Conservation (phyloP, 2,888 invertebrate genomes). For the Erebia aethiops region DNA sequence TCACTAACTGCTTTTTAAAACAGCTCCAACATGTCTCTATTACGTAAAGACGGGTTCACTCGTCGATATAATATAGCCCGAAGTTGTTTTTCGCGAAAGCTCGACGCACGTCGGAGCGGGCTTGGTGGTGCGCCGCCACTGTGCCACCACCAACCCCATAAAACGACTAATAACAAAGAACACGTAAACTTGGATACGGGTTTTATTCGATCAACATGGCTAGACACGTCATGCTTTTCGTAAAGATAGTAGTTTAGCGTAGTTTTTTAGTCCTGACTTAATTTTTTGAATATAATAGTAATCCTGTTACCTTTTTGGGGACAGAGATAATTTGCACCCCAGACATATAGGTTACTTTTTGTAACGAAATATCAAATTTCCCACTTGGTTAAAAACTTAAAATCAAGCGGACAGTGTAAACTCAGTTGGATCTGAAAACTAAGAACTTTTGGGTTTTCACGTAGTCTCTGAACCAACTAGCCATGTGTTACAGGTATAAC, state of each 20-base stretch:
- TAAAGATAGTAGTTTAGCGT: not conserved
- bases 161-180: conserved; percentile 46
- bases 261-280: not conserved
- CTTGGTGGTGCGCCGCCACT: conserved; percentile 71
- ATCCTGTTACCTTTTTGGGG: not conserved
- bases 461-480: too few relatives aligned
- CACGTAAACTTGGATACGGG: conserved; percentile 44
- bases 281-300: too few relatives aligned
- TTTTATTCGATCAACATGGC: conserved; percentile 26
- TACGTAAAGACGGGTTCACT: conserved; percentile 14
- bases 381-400: too few relatives aligned
- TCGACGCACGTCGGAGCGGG: conserved; percentile 61
- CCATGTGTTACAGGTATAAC: too few relatives aligned
- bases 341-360: too few relatives aligned
- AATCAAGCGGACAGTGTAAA: too few relatives aligned
- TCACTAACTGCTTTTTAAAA: too few relatives aligned
- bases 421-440: too few relatives aligned
- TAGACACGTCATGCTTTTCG: not conserved
- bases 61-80: conserved; percentile 19
- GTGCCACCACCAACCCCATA: conserved; percentile 57
- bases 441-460: too few relatives aligned
- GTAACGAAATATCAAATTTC: too few relatives aligned
- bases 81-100: conserved; percentile 38
- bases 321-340: too few relatives aligned
- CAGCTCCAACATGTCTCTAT: not conserved